Base-by-base conservation (phyloP, 2,113 vertebrate species). In the Epinephelus moara region DNA sequence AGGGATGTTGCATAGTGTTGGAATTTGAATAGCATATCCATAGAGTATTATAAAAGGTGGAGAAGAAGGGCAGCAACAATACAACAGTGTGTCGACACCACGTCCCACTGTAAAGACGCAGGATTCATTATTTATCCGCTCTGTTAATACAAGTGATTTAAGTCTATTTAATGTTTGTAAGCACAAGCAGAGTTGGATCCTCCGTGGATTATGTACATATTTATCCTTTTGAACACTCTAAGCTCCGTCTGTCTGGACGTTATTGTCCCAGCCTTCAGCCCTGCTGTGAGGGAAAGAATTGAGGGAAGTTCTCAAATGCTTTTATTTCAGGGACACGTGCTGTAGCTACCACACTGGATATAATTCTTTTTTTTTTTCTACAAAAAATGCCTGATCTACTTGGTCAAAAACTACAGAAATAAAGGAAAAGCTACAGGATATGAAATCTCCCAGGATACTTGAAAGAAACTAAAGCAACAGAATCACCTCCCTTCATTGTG, bases 231-330 rank as follows among this genome's bases (percentile, higher is more conserved):
- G 23, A 77, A 71, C 73, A 60, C 55, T 45, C 57, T 68, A 37
- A 61, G 75, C 64, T 70, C 55, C 0, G 8, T 60, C 57, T 40
- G 45, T 76, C 47, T 80, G 63, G 45, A 69, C 42, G 73, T 84
- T 67, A 91, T 93, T 94, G 92, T 95, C 85, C 80, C 14, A 13
- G 75, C 76, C 30, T 69, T 78, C 74, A 69, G 68, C 82, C 93
- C 92, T 70, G 88, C 94, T 89, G 94, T 9, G 93, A 88, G 60
- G 64, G 52, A 66, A 94, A 91, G 89, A 96, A 95, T 95, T 10
- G 80, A 30, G 80, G 95, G 95, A 96, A 94, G 85, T 86, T 82
- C 83, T 84, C 50, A 79, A 75, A 87, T 17, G 79, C 62, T 85
- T 91, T 89, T 76, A 87, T 80, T 82, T 78, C 77, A 68, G 61